phyloP scores from a whole-genome alignment of 2,797 vertebrate species.

The Coendou prehensilis region DNA sequence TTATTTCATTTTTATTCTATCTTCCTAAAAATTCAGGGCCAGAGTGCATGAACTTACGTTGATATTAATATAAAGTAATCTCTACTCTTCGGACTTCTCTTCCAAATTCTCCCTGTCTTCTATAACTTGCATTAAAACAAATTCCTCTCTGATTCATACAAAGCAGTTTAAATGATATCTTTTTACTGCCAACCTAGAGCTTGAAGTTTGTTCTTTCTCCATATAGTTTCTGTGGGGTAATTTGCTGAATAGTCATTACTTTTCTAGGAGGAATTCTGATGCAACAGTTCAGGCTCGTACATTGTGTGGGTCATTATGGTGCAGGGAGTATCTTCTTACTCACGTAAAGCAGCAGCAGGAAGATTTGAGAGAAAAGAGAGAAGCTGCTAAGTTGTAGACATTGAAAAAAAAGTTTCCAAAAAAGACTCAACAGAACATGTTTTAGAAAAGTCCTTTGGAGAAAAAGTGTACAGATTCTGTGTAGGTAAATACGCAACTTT shows the following conservation, averaged over 20 bases:
- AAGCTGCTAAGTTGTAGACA: not conserved
- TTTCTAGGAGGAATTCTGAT: conserved; percentile 16
- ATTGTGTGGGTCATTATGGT: not conserved
- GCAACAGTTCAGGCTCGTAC: not conserved
- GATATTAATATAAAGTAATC: not conserved
- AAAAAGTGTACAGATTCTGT: not conserved
- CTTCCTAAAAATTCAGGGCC: not conserved
- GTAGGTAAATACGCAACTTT: conserved; percentile 34
- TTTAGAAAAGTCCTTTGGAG: conserved; percentile 19
- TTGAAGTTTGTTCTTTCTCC: not conserved
- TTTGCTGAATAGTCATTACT: conserved; percentile 19
- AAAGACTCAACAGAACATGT: not conserved
- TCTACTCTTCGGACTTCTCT: not conserved
- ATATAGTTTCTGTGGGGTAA: not conserved
- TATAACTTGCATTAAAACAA: not conserved
- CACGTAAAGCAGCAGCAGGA: not conserved
- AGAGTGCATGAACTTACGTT: not conserved
- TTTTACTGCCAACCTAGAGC: not conserved
- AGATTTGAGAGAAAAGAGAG: not conserved
- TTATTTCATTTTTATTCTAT: not conserved
- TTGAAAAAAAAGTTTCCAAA: not conserved
- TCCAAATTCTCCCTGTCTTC: not conserved
- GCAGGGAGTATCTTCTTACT: not conserved
- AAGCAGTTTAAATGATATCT: not conserved
- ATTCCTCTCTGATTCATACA: not conserved